These are phyloP conservation scores for Anisognathus igniventris DNA, from an alignment of 2,797 vertebrate genomes.

Conservation along the genomic window DNA sequence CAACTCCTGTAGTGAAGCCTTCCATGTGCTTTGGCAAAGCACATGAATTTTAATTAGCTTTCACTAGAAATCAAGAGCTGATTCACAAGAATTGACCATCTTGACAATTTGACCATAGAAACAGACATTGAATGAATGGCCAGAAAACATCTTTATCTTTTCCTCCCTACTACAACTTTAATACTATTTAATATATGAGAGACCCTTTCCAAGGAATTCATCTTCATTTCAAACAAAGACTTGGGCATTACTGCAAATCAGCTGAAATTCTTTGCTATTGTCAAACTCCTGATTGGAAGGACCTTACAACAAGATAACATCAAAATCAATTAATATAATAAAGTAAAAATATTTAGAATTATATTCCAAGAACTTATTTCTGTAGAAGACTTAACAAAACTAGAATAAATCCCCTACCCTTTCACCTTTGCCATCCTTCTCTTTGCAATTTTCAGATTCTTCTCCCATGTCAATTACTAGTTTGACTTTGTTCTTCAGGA, in stretches of 20 bases:
- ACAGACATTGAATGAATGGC: not conserved
- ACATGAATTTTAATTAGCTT: not conserved
- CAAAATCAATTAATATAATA: not conserved
- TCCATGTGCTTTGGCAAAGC: not conserved
- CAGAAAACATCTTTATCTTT: not conserved
- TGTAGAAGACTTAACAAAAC: not conserved
- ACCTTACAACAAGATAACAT: not conserved
- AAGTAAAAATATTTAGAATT: not conserved
- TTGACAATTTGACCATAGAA: not conserved
- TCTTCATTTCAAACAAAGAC: not conserved
- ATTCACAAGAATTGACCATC: not conserved
- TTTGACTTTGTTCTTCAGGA: not conserved
- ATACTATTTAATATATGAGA: not conserved
- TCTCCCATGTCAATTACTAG: not conserved
- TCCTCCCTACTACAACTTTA: not conserved
- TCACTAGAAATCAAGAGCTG: not conserved
- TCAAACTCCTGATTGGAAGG: not conserved
- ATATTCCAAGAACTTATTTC: not conserved
- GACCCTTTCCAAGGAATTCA: not conserved
- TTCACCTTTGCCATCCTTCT: not conserved
- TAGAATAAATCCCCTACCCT: not conserved
- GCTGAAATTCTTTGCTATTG: not conserved
- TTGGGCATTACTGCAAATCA: not conserved
- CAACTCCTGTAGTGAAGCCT: rapidly evolving
- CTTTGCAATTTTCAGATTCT: not conserved